A percentile compares a stretch with the other conserved stretches of the same genome.
These are phyloP conservation scores for Vollenhovia emeryi DNA, from an alignment of 1,140 invertebrate species.

Conservation along the genomic window DNA sequence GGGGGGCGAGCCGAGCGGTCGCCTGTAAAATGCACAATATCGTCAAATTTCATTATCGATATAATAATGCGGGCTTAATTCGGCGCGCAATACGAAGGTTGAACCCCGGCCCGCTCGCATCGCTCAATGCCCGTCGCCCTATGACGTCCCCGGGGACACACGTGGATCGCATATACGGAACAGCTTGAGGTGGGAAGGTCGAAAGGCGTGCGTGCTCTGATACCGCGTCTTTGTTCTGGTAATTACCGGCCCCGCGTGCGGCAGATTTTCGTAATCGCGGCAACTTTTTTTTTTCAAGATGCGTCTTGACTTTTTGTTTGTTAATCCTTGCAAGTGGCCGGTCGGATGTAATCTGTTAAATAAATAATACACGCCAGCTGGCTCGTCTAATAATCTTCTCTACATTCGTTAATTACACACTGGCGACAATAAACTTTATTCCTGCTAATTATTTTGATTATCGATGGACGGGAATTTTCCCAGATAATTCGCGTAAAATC, in stretches of 20 bases:
- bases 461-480: neutral
- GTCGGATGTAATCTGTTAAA: no score
- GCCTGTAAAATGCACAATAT: conserved; percentile 84
- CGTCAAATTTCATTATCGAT: conserved; percentile 85
- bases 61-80: conserved; percentile 84
- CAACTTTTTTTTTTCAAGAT: no score
- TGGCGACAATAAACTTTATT: no score
- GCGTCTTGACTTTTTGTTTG: no score
- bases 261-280: conserved; percentile 4
- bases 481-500: neutral
- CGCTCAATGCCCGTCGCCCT: conserved; percentile 61
- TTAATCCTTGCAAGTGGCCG: no score
- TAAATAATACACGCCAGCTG: no score
- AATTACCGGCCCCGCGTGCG: conserved; percentile 22
- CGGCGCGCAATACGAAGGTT: conserved; percentile 52
- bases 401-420: no score
- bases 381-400: no score
- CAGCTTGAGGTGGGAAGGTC: conserved; percentile 20
- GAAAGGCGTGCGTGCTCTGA: conserved; percentile 6
- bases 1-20: conserved; percentile 45
- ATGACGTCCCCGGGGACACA: conserved; percentile 63
- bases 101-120: conserved; percentile 48
- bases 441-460: conserved; percentile 8
- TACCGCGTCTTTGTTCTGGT: conserved; percentile 22
- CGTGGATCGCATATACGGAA: conserved; percentile 45